Base-by-base conservation (phyloP, 2,113 vertebrate species). In the Platanista minor region DNA sequence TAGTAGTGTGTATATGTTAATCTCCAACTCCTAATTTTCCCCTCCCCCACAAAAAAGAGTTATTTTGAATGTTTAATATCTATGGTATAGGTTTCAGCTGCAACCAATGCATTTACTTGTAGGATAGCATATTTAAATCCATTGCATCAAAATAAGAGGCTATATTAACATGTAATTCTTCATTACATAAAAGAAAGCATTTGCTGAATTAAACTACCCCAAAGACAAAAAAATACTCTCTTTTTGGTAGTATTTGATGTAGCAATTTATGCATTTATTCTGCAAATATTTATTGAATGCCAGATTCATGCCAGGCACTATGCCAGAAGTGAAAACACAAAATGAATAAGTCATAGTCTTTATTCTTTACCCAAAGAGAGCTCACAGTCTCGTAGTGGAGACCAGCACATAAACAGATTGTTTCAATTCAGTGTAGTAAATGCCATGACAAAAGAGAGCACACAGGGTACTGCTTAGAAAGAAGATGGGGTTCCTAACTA, bases 261-360 rank as follows among this genome's bases (percentile, higher is more conserved):
- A 90, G 21, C 59, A 81, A 31, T 69, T 89, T 89, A 74, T 95
- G 6, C 87, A 57, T 89, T 90, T 96, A 86, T 92, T 89, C 57
- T 86, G 66, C 49, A 89, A 77, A 96, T n/a, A 71, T 86, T 90
- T 92, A 69, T 49, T 82, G 64, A 72, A 29, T 93, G 59, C 66
- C 81, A 89, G 59, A 75, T 92, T 94, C 57, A 92, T 97, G 78
- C 71, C 49, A 94, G 78, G 78, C 54, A 74, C 57, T 80, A 21
- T 89, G 78, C 92, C 72, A 64, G 52, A 81, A 81, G 14, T 75
- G 33, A 90, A 94, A 94, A 93, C 80, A 90, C 64, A 57, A 86
- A 81, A 69, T 92, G 36, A 94, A n/a, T 81, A 96, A 88, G 29
- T 75, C 31, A 54, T 57, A 46, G 25, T 74, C 46, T 81, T 89